phyloP scores from a whole-genome alignment of 2,797 vertebrate species.

The Steatocranus sp. region DNA sequence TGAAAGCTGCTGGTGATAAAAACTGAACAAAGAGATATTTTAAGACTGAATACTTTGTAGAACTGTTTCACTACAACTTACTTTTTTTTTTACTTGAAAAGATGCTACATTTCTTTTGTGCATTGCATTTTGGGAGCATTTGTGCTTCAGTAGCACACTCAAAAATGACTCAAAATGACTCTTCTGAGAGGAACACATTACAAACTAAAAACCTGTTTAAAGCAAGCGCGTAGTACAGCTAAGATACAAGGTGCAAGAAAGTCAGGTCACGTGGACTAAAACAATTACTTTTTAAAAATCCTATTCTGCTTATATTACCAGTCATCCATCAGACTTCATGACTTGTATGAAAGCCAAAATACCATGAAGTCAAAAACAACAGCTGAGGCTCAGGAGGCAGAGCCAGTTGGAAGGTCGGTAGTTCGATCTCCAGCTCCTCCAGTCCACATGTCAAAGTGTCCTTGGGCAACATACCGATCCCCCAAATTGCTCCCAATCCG shows the following conservation, averaged over 20 bases:
- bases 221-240: background rate
- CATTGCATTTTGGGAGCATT: background rate
- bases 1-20: background rate
- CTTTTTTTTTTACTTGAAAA: background rate
- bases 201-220: background rate
- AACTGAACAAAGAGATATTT: background rate
- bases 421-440: background rate
- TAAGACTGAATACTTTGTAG: background rate
- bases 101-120: background rate
- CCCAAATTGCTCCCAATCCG: background rate
- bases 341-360: background rate
- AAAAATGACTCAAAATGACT: background rate
- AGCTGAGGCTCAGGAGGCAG: background rate
- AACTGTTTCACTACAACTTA: background rate
- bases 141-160: background rate
- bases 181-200: background rate
- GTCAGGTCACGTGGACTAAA: background rate
- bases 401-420: background rate
- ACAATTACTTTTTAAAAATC: background rate
- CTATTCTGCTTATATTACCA: background rate
- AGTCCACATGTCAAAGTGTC: background rate
- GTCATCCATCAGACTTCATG: background rate
- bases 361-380: background rate
- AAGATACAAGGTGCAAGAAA: background rate
- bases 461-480: background rate